Conservation (phyloP, 2,113 vertebrate genomes). For the Glareola pratincola region DNA sequence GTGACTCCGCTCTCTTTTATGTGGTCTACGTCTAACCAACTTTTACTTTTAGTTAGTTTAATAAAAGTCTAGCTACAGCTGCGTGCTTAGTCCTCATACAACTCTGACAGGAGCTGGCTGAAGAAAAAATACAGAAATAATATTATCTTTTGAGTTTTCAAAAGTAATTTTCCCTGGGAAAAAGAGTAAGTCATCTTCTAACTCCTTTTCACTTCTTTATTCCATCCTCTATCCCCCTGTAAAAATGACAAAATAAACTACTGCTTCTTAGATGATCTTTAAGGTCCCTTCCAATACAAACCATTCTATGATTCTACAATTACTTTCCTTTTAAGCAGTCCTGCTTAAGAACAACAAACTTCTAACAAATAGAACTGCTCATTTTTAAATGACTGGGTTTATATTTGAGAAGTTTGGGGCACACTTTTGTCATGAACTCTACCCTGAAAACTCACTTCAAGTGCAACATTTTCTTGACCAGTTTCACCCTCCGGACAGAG, state of each 20-base stretch:
- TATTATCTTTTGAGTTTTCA: neutral
- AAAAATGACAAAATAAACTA: neutral
- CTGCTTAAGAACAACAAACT: neutral
- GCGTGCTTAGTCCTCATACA: neutral
- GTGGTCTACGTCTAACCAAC: neutral
- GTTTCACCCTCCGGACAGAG: neutral
- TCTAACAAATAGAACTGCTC: neutral
- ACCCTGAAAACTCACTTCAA: neutral
- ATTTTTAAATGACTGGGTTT: neutral
- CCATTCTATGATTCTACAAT: neutral
- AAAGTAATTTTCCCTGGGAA: neutral
- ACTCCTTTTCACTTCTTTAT: neutral
- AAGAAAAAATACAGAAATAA: neutral
- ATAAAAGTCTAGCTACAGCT: neutral
- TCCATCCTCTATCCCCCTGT: neutral
- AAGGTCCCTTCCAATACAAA: neutral
- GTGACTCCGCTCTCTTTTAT: neutral
- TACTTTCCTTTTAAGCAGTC: neutral
- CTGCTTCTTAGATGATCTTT: neutral
- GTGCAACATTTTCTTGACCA: neutral
- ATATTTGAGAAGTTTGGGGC: neutral
- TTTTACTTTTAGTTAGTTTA: constrained; percentile 6
- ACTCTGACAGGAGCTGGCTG: neutral
- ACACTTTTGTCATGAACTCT: neutral
- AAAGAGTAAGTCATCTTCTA: neutral